A percentile compares a stretch with the other conserved stretches of the same genome.
Conservation (phyloP, 2,797 vertebrate genomes). For the Enteromius treurensis region DNA sequence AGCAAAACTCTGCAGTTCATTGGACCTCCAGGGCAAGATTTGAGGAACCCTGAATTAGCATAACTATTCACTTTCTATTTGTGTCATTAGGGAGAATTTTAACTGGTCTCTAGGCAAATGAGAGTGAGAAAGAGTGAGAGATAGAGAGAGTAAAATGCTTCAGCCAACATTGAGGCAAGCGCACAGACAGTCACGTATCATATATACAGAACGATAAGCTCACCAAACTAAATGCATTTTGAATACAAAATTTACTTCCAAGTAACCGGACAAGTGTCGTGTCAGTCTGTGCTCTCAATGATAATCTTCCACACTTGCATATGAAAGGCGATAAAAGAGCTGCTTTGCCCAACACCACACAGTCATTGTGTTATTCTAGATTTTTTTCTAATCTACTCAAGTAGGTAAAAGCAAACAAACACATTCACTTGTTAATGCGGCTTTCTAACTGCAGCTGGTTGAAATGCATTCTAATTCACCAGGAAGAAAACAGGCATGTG, state of each 20-base stretch:
- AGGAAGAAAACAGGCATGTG: constrained; percentile 20
- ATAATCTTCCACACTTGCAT: neutral
- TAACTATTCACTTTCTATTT: neutral
- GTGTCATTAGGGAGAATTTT: neutral
- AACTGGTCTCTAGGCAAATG: neutral
- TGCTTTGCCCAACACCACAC: neutral
- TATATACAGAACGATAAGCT: neutral
- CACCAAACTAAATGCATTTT: neutral
- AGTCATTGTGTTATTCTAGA: neutral
- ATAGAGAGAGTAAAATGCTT: neutral
- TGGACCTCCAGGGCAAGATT: too few species aligned
- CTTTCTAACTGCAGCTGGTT: constrained; percentile 8
- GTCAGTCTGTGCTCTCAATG: neutral
- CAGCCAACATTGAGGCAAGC: constrained; percentile 6
- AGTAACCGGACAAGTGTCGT: neutral
- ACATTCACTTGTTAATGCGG: constrained; percentile 16
- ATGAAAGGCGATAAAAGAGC: neutral
- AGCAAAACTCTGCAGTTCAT: too few species aligned
- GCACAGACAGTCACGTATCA: constrained; percentile 23
- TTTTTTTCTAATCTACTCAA: neutral
- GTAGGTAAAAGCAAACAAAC: neutral
- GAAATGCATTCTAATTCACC: constrained; percentile 5
- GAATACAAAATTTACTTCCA: neutral
- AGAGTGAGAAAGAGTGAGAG: neutral
- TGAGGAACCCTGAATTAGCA: neutral